Conservation (phyloP, 2,888 invertebrate genomes). For the Sesia apiformis region DNA sequence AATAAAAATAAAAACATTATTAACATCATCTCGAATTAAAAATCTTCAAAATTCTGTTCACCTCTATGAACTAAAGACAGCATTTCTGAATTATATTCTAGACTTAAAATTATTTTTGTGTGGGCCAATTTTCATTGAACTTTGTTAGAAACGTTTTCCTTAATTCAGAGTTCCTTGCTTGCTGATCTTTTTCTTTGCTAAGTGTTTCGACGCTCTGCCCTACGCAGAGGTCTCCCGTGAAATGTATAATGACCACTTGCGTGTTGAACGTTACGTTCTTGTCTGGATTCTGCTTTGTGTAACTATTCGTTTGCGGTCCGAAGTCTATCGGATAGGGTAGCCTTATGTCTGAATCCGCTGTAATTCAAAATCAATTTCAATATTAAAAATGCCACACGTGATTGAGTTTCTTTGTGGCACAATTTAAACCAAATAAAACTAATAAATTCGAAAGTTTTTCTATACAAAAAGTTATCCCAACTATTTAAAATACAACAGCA, state of each 20-base stretch:
- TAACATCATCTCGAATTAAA: neutral
- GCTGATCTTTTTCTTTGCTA: constrained; percentile 78
- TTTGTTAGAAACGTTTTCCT: constrained; percentile 70
- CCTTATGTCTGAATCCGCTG: constrained; percentile 4
- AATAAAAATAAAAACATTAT: constrained; percentile 7
- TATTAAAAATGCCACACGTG: neutral
- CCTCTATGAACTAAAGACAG: constrained; percentile 15
- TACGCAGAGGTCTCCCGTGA: constrained; percentile 72
- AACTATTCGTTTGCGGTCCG: constrained; percentile 27
- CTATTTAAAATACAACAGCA: too few species aligned
- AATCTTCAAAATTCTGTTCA: constrained; percentile 3
- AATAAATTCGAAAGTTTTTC: too few species aligned
- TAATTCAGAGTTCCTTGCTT: constrained; percentile 76
- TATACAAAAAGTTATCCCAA: too few species aligned
- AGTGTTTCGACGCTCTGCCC: constrained; percentile 74
- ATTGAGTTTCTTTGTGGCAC: too few species aligned
- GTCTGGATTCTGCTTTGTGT: constrained; percentile 48
- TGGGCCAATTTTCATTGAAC: constrained; percentile 65
- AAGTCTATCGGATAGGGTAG: constrained; percentile 49
- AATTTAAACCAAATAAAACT: too few species aligned
- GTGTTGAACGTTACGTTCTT: constrained; percentile 67
- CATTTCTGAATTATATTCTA: constrained; percentile 17
- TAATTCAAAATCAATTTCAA: neutral
- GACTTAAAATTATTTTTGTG: constrained; percentile 46
- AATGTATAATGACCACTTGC: constrained; percentile 77